Percentiles rank a stretch among this genome's conserved stretches.
These are phyloP conservation scores for Tinamus major DNA, from an alignment of 2,797 vertebrate genomes.

Conservation along the genomic window DNA sequence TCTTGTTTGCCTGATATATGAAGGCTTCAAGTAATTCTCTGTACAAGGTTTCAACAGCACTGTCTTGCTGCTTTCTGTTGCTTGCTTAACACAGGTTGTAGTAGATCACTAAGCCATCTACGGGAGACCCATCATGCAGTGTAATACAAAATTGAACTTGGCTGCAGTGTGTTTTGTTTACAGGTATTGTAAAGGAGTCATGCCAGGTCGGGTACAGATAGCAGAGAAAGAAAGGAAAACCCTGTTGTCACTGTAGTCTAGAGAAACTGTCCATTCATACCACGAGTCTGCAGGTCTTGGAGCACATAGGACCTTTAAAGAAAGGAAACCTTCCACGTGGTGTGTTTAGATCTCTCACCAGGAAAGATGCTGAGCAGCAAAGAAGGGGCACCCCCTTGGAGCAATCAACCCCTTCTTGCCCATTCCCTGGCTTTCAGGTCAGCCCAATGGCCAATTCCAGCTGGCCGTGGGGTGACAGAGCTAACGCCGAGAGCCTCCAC, in stretches of 20 bases:
- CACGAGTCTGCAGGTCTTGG: neutral
- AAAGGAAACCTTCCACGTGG: accelerated
- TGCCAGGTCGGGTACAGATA: constrained; percentile 38
- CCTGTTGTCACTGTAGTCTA: neutral
- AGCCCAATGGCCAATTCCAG: neutral
- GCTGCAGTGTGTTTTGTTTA: constrained; percentile 52
- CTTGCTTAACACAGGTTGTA: neutral
- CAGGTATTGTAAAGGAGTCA: constrained; percentile 26
- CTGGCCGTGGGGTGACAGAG: accelerated
- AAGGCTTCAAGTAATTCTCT: constrained; percentile 34
- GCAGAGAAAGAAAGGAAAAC: neutral
- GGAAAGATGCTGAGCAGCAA: accelerated
- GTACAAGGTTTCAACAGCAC: neutral
- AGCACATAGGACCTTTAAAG: accelerated
- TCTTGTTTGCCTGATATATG: constrained; percentile 30
- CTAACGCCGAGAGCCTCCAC: neutral
- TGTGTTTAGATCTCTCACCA: neutral
- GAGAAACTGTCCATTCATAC: neutral
- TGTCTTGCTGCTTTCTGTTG: constrained; percentile 6
- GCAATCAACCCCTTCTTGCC: neutral
- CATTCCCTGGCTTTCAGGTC: neutral
- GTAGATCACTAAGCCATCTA: neutral
- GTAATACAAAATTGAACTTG: neutral
- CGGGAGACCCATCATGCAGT: neutral
- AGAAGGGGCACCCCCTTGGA: accelerated